Percentiles rank a stretch among this genome's conserved stretches.
Evolutionary conservation across 2,113 vertebrate genomes (phyloP).

Genomic region (Ranitomeya variabilis): DNA sequence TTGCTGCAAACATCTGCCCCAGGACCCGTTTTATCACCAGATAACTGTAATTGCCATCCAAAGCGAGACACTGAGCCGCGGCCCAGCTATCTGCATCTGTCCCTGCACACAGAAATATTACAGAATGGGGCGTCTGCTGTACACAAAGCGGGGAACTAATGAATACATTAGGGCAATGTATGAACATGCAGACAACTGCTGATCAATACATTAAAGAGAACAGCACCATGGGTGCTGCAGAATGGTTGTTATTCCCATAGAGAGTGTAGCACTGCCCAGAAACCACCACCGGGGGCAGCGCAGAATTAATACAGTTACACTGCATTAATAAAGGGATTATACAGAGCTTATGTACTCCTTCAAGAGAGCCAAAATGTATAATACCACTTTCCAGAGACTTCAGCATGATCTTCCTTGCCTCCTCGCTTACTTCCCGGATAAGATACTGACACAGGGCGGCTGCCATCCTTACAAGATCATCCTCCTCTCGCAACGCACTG

Average conservation of each 20-base stretch:
- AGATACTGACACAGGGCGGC: conserved; percentile 69
- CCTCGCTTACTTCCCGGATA: conserved; percentile 57
- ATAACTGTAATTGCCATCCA: conserved; percentile 68
- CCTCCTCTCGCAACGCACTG: conserved; percentile 63
- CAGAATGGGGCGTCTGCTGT: neutral
- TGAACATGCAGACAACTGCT: neutral
- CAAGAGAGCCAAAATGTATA: neutral
- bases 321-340: neutral
- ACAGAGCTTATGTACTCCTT: neutral
- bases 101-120: conserved; percentile 59
- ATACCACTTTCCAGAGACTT: conserved; percentile 65
- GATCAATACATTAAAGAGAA: neutral
- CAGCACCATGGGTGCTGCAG: neutral
- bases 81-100: conserved; percentile 73
- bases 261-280: too few species aligned
- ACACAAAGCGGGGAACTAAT: too few species aligned
- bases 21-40: conserved; percentile 72
- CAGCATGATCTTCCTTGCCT: conserved; percentile 65
- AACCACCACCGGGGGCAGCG: too few species aligned
- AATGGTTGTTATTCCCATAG: neutral
- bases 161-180: too few species aligned
- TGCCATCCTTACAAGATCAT: conserved; percentile 66
- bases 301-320: neutral
- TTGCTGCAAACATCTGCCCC: conserved; percentile 68
- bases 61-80: conserved; percentile 75